Evolutionary conservation across 2,888 invertebrate species (phyloP).

Genomic region (Phalera bucephala): DNA sequence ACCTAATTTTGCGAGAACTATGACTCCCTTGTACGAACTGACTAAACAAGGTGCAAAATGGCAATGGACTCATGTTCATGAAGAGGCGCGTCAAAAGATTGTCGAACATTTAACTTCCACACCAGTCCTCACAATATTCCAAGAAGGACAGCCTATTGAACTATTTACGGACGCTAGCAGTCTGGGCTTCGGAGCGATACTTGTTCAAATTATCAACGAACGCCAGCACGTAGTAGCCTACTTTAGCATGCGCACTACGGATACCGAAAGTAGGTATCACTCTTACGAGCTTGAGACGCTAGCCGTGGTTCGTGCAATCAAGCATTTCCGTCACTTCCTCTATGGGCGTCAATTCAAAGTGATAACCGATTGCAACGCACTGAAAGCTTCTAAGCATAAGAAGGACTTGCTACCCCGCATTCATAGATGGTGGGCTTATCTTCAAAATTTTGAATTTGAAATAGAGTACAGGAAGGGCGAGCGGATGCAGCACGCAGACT

Average conservation of each 20-base stretch:
- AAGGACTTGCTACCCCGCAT: constrained; percentile 30
- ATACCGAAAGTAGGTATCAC: constrained; percentile 6
- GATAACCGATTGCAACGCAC: constrained; percentile 31
- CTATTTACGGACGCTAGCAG: no score
- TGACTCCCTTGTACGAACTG: no score
- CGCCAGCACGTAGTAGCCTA: constrained; percentile 5
- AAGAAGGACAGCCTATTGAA: no score
- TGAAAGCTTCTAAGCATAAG: constrained; percentile 38
- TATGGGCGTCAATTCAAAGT: constrained; percentile 12
- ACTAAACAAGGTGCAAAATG: no score
- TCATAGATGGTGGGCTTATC: constrained; percentile 37
- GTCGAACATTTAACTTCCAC: no score
- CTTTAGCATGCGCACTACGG: constrained; percentile 6
- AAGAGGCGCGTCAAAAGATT: no score
- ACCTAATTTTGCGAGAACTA: no score
- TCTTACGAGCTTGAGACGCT: constrained; percentile 6
- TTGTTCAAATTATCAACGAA: neutral
- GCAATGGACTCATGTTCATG: no score
- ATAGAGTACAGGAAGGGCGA: no score
- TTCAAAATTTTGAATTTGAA: constrained; percentile 25
- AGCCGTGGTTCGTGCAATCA: constrained; percentile 24
- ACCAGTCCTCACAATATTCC: no score
- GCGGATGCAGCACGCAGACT: no score
- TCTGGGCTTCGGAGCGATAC: no score
- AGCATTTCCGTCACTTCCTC: constrained; percentile 36